Percentiles rank a stretch among this genome's conserved stretches.
These are phyloP conservation scores for Anser cygnoides DNA, from an alignment of 2,113 vertebrate genomes.

Conservation along the genomic window DNA sequence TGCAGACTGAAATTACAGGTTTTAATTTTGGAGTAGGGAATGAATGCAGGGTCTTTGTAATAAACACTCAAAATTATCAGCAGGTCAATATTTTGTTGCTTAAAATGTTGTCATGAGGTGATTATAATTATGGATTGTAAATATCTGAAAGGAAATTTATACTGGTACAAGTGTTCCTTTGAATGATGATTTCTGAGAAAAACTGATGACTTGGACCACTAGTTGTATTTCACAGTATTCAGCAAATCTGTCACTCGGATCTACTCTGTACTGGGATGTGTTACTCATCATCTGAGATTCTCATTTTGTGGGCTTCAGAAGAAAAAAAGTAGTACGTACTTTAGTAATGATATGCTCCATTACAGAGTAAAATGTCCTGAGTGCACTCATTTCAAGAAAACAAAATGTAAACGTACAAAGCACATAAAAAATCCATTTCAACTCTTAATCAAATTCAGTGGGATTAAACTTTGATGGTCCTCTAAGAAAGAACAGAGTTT, in stretches of 20 bases:
- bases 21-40: constrained; percentile 36
- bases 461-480: constrained; percentile 18
- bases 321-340: constrained; percentile 47
- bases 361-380: constrained; percentile 64
- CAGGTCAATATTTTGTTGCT: neutral
- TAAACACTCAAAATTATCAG: neutral
- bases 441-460: constrained; percentile 66
- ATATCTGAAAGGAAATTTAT: neutral
- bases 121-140: neutral
- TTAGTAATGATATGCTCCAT: constrained; percentile 54
- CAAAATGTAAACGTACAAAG: constrained; percentile 14
- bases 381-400: constrained; percentile 47
- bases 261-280: constrained; percentile 15
- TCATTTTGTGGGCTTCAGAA: constrained; percentile 13
- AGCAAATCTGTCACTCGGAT: constrained; percentile 40
- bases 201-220: constrained; percentile 14
- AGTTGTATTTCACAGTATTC: constrained; percentile 6
- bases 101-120: neutral
- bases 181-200: constrained; percentile 11
- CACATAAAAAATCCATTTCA: constrained; percentile 66
- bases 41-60: neutral
- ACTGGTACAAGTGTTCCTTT: neutral
- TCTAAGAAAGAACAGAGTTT: neutral
- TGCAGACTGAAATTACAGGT: neutral
- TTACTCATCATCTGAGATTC: constrained; percentile 45